Evolutionary conservation across 2,888 invertebrate genomes (phyloP), one percentile per base, ranked within the genome.

Genomic region (Cephus rjabovi): DNA sequence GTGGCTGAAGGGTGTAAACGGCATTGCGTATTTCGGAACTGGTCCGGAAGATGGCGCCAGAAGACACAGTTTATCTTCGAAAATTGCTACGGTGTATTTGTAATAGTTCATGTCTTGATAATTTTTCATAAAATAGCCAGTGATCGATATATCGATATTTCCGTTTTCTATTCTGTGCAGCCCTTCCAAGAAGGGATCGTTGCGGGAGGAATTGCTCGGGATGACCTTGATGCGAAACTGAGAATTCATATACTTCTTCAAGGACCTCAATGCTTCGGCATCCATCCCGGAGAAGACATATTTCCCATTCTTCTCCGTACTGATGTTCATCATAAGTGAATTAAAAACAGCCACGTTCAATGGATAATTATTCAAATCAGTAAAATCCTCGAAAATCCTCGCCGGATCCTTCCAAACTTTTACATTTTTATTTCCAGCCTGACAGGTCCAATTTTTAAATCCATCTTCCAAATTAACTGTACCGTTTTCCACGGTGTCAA

Each of bases 31-130:
- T 73, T 85, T 87, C 0, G 88, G 85, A 6, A 88, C 40, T 1
- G 79, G 68, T 0, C 84, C 81, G 2, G 83, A 78, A 0, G 85
- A 81, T 0, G 82, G 86, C 11, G 83, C 83, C 6, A 88, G 78
- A 23, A 89, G 79, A 69, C 88, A 89, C 3, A 87, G 31, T 74
- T 81, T 84, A 75, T 88, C 88, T 11, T 86, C 81, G 31, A 79
- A 81, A 11, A 87, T 37, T 1, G 83, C 77, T 0, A 76, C 35
- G 0, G 86, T 87, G 34, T 87, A 88, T 15, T 83, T 81, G 30
- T 83, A 84, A 0, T 40, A 6, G 2, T 40, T 69, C 12, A 15
- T 23, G 12, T 9, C 15, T 0, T 33, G 23, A 75, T 89, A 89
- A 0, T 15, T 0, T 56, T 86, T 85, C 3, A 77, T 34, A 31